Percentiles rank a stretch among this genome's conserved stretches.
These are phyloP conservation scores for Agrypnus murinus DNA, from an alignment of 2,888 invertebrate genomes.

Conservation along the genomic window DNA sequence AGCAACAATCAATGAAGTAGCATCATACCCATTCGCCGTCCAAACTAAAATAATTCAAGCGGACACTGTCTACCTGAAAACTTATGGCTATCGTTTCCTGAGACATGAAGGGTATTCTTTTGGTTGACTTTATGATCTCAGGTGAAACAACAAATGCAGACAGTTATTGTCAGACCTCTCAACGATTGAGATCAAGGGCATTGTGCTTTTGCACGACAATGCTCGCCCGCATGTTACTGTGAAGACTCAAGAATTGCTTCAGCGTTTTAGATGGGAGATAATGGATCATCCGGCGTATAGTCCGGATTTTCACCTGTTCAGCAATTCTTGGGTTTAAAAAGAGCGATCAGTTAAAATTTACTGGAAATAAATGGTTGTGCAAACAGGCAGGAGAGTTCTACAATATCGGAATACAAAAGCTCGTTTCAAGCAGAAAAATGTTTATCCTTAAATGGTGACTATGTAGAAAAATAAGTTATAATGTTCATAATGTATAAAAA, in stretches of 20 bases:
- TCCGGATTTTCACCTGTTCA: too few species aligned
- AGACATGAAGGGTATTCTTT: not conserved
- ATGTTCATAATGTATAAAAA: too few species aligned
- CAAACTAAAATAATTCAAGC: not conserved
- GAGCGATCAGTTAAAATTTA: too few species aligned
- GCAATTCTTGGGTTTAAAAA: too few species aligned
- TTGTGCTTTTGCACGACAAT: not conserved
- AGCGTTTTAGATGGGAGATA: not conserved
- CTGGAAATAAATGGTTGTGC: too few species aligned
- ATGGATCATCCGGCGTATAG: too few species aligned
- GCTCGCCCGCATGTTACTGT: not conserved
- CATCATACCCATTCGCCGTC: not conserved
- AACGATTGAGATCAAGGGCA: not conserved
- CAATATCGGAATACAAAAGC: not conserved
- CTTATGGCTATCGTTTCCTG: not conserved
- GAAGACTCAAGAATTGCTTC: not conserved
- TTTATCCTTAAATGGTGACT: constrained; percentile 1
- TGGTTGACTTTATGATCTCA: not conserved
- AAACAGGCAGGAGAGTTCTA: not conserved
- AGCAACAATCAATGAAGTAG: not conserved
- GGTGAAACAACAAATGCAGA: constrained; percentile 6
- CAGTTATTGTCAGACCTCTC: not conserved
- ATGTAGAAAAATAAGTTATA: constrained; percentile 1
- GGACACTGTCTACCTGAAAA: not conserved
- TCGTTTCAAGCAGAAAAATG: not conserved